Evolutionary conservation across 2,888 invertebrate genomes (phyloP).

Genomic region (Parasteatoda lunata): DNA sequence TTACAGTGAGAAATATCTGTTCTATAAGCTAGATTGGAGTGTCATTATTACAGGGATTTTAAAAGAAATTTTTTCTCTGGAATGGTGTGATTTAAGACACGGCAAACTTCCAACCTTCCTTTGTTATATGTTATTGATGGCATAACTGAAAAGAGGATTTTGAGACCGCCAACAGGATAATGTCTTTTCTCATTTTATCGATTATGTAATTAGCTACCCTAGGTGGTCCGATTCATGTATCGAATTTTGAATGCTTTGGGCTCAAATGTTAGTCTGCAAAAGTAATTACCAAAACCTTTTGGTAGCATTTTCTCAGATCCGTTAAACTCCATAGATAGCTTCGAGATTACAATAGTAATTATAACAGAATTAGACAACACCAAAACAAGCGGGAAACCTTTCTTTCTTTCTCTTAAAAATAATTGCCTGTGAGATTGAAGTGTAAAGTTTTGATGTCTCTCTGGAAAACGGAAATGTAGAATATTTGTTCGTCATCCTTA

Average conservation of each 20-base stretch:
- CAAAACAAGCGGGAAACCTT: conserved; percentile 35
- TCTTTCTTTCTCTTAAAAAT: conserved; percentile 21
- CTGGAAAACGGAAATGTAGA: no score
- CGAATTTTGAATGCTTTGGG: conserved; percentile 65
- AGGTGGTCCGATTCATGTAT: conserved; percentile 64
- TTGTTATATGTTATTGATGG: conserved; percentile 66
- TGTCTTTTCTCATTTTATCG: conserved; percentile 67
- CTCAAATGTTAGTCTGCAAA: conserved; percentile 61
- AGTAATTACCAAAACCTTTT: conserved; percentile 60
- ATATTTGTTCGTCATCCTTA: no score
- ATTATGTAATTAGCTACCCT: conserved; percentile 66
- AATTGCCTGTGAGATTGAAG: neutral
- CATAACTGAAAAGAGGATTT: conserved; percentile 49
- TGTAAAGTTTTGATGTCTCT: neutral
- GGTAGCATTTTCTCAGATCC: conserved; percentile 31
- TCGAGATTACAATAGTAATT: conserved; percentile 59
- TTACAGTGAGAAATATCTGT: conserved; percentile 44
- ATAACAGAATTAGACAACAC: conserved; percentile 61
- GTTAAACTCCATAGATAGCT: conserved; percentile 50
- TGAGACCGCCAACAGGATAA: conserved; percentile 67
- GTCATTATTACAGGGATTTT: conserved; percentile 55
- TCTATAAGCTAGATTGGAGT: conserved; percentile 49
- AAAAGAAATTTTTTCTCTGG: conserved; percentile 45
- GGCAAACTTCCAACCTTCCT: conserved; percentile 58
- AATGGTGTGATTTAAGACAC: conserved; percentile 37